Percentiles rank a stretch among this genome's conserved stretches.
phyloP scores from a whole-genome alignment of 1,140 invertebrate genomes.

The Brevipalpus yothersi region DNA sequence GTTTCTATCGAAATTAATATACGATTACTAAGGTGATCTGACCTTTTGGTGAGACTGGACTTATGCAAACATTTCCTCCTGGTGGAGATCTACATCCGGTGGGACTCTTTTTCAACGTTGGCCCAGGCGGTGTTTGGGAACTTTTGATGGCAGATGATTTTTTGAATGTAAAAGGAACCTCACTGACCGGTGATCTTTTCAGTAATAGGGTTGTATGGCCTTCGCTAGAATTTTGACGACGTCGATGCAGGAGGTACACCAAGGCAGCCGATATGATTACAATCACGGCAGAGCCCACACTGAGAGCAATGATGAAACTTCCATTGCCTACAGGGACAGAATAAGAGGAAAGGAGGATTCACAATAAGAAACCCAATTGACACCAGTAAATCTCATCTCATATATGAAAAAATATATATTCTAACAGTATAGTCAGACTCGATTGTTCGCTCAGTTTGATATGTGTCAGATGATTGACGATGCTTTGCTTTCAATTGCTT shows the following conservation, averaged over 20 bases:
- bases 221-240: conserved; percentile 9
- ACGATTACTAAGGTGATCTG: not conserved
- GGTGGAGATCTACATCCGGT: conserved; percentile 30
- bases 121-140: conserved; percentile 30
- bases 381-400: no score
- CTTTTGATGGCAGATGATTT: conserved; percentile 38
- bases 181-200: conserved; percentile 9
- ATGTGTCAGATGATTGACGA: no score
- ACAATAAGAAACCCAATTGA: not conserved
- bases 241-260: conserved; percentile 31
- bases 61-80: conserved; percentile 1
- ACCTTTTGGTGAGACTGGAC: not conserved
- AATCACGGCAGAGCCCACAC: conserved; percentile 29
- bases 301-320: not conserved
- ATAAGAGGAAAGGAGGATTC: not conserved
- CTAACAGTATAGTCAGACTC: no score
- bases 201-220: conserved; percentile 5
- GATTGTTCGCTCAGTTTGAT: no score
- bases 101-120: conserved; percentile 64
- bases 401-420: no score
- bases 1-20: no score
- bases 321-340: not conserved
- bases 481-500: no score
- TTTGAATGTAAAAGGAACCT: conserved; percentile 31
- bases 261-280: conserved; percentile 29